phyloP scores from a whole-genome alignment of 2,888 invertebrate species.

The Galerucella calmariensis region DNA sequence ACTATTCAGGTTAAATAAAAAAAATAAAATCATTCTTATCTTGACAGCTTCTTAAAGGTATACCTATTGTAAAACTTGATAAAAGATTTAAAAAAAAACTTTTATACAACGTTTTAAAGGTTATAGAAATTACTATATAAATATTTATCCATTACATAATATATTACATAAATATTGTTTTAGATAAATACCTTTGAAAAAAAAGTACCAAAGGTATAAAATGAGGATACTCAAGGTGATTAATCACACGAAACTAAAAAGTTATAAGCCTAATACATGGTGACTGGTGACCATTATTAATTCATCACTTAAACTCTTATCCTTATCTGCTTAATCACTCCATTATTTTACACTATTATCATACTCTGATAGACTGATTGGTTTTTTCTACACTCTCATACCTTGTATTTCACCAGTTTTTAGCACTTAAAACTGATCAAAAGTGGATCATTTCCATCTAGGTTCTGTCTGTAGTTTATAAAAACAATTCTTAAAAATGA shows the following conservation, averaged over 20 bases:
- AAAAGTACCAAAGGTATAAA: not conserved
- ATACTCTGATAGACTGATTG: not conserved
- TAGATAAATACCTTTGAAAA: conserved; percentile 10
- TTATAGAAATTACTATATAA: not conserved
- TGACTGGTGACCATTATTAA: conserved; percentile 18
- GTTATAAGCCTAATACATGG: not conserved
- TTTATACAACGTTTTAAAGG: not conserved
- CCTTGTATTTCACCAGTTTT: too few relatives aligned
- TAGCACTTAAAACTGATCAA: too few relatives aligned
- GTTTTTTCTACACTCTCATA: too few relatives aligned
- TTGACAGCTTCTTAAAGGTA: too few relatives aligned
- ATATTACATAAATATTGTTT: not conserved
- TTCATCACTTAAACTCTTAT: conserved; percentile 14
- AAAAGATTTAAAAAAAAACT: too few relatives aligned
- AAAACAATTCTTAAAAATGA: too few relatives aligned
- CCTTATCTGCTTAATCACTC: not conserved
- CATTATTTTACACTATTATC: not conserved
- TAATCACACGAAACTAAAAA: not conserved
- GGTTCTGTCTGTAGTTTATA: too few relatives aligned
- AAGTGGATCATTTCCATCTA: too few relatives aligned
- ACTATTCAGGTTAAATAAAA: too few relatives aligned
- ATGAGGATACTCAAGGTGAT: not conserved
- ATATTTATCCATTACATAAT: not conserved
- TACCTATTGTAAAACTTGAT: too few relatives aligned
- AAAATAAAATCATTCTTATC: too few relatives aligned